Evolutionary conservation across 2,888 invertebrate species (phyloP).

Genomic region (Acrobasis repandana): DNA sequence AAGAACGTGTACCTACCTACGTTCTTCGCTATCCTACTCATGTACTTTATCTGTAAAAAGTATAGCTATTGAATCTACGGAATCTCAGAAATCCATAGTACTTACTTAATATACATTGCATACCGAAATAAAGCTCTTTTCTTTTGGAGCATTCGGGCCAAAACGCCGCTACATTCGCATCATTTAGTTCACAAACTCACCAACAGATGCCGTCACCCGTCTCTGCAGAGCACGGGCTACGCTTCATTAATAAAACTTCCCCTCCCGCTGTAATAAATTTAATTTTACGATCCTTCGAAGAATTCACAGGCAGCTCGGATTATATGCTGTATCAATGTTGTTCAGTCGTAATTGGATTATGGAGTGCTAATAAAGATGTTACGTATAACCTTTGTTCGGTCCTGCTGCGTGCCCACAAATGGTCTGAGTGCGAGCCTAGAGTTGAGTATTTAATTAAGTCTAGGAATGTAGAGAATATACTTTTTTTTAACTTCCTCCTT

Average conservation of each 20-base stretch:
- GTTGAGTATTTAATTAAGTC: no score
- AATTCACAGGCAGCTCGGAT: conserved; percentile 8
- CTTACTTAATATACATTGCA: background rate
- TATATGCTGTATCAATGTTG: conserved; percentile 17
- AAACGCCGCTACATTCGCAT: background rate
- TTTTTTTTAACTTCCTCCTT: no score
- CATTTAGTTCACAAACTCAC: background rate
- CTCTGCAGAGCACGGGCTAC: conserved; percentile 16
- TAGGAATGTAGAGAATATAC: no score
- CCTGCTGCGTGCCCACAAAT: background rate
- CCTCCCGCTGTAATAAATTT: conserved; percentile 13
- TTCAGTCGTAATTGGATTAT: conserved; percentile 8
- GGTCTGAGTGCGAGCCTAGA: no score
- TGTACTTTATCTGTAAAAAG: no score
- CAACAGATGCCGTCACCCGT: conserved; percentile 6
- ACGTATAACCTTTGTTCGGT: background rate
- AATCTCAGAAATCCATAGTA: no score
- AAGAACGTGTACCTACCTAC: no score
- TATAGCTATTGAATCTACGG: no score
- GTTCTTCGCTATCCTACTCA: no score
- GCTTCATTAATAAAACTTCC: conserved; percentile 12
- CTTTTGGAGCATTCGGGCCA: background rate
- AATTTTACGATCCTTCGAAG: conserved; percentile 17
- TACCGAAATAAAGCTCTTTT: background rate
- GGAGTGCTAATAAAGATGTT: conserved; percentile 4